Conservation (phyloP, 2,888 invertebrate species). For the Caenorhabditis parvicauda region DNA sequence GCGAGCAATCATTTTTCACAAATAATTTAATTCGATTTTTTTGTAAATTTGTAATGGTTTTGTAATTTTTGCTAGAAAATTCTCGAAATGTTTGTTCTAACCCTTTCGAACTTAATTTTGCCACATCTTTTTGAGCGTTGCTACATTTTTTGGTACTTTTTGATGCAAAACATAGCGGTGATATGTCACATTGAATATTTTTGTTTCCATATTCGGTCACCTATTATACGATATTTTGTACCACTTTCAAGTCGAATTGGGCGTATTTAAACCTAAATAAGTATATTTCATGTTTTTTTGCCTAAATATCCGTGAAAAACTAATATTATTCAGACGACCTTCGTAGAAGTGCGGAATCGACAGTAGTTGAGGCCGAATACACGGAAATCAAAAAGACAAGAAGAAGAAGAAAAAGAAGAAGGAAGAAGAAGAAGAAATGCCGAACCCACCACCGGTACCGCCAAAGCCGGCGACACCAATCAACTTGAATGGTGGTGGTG, state of each 20-base stretch:
- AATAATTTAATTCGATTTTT: too few species aligned
- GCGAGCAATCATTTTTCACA: too few species aligned
- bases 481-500: constrained; percentile 9
- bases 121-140: background rate
- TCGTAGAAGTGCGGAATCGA: too few species aligned
- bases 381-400: constrained; percentile 18
- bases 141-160: background rate
- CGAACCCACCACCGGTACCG: constrained; percentile 60
- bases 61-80: too few species aligned
- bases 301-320: background rate
- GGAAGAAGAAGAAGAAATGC: constrained; percentile 16
- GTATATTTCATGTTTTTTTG: constrained; percentile 1
- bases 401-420: background rate
- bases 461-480: constrained; percentile 64
- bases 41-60: too few species aligned
- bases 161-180: background rate
- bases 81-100: too few species aligned
- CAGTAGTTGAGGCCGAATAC: constrained; percentile 28
- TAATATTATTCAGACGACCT: constrained; percentile 19
- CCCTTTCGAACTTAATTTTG: too few species aligned
- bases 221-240: background rate
- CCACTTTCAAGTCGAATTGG: background rate
- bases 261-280: constrained; percentile 3
- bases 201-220: background rate
- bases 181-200: background rate